Evolutionary conservation across 2,797 vertebrate genomes (phyloP), one percentile per base, ranked within the genome.

Genomic region (Balearica regulorum): DNA sequence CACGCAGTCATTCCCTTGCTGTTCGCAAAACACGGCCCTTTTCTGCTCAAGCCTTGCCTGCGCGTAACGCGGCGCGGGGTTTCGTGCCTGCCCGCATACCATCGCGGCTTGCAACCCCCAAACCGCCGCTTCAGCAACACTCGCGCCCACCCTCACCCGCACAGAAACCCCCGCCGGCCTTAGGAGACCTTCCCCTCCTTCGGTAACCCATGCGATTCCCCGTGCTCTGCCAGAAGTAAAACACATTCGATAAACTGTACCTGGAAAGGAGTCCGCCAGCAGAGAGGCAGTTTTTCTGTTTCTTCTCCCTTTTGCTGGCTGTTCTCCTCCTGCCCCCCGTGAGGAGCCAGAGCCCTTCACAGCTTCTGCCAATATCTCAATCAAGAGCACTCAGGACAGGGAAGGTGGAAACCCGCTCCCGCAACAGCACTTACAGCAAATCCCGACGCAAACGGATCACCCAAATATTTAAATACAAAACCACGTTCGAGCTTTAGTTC

Each of bases 111-210:
- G 13, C 53, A 62, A 43, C 16, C 24, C 51, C 31, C 24, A 0
- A 25, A 3, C 22, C 6, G 12, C 53, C 16, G 20, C 54, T 33
- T 3, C 69, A 48, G 55, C 43, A 12, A 4, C 1, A 0, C 61
- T 17, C 4, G 0, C 0, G 10, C 1, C 57, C 55, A 13, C 11
- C 16, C 25, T 37, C 3, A 1, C 26, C 58, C 12, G 20, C 44
- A 13, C 51, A 29, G 53, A 46, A 28, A 43, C 65, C 2, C 48
- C 49, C 10, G 2, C 29, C 1, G 3, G 18, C n/a, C 48, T 41
- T 1, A 10, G 57, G 2, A 48, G 46, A 6, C 54, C 35, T 24
- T 26, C 16, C 61, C 21, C 41, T 26, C 4, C n/a, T 5, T 8
- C 2, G 1, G 29, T 17, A 35, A 19, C 73, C 22, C 89, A 2